phyloP scores from a whole-genome alignment of 2,113 vertebrate species.

The Donacobius atricapilla region DNA sequence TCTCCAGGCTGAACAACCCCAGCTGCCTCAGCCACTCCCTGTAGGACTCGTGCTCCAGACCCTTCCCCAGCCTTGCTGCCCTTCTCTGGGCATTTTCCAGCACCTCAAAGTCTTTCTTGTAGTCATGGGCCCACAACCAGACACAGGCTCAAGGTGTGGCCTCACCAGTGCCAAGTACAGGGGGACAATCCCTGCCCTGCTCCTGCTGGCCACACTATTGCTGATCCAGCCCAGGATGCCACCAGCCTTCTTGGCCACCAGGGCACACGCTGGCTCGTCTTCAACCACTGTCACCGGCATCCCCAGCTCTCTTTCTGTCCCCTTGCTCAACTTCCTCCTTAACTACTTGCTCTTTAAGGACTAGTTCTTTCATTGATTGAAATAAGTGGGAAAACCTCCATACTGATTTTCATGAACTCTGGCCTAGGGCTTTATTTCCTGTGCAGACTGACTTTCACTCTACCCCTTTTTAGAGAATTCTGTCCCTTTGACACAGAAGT shows the following conservation, averaged over 20 bases:
- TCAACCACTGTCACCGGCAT: not conserved
- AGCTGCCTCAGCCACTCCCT: not conserved
- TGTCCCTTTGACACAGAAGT: not conserved
- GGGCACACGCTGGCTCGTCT: not conserved
- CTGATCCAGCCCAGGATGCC: not conserved
- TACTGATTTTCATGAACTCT: not conserved
- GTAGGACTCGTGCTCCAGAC: not conserved
- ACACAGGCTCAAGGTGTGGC: not conserved
- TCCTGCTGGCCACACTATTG: not conserved
- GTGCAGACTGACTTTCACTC: not conserved
- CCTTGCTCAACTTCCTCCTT: not conserved
- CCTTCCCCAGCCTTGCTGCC: not conserved
- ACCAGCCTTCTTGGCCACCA: not conserved
- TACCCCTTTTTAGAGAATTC: not conserved
- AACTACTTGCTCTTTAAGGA: not conserved
- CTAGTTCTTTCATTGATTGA: not conserved
- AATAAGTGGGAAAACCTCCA: not conserved
- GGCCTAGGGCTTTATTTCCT: not conserved
- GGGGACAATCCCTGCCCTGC: not conserved
- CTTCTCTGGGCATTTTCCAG: not conserved
- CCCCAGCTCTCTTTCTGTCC: not conserved
- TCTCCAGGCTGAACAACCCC: not conserved
- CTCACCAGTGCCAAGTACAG: not conserved
- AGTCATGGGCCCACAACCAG: fast-evolving
- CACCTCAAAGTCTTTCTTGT: not conserved